Evolutionary conservation across 2,113 vertebrate genomes (phyloP).

Genomic region (Falcunculus frontatus): DNA sequence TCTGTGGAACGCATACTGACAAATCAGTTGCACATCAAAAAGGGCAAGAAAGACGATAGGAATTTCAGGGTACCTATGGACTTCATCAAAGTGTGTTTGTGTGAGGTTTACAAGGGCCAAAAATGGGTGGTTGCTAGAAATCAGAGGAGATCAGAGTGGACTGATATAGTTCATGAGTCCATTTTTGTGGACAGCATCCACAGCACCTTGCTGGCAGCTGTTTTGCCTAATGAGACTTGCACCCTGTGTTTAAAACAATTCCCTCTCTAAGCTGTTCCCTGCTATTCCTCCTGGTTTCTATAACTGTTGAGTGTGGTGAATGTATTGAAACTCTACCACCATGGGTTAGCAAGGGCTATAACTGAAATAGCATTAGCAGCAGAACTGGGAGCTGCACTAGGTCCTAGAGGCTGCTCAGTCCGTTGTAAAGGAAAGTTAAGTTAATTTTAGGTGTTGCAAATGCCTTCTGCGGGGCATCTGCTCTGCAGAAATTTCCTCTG

Average conservation of each 20-base stretch:
- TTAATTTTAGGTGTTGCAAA: constrained; percentile 19
- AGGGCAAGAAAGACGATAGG: neutral
- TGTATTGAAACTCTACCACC: neutral
- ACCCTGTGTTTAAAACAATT: neutral
- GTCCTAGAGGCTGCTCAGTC: neutral
- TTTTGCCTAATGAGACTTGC: neutral
- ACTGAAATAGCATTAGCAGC: neutral
- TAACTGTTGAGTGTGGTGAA: neutral
- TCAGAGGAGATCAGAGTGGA: neutral
- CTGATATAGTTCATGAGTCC: neutral
- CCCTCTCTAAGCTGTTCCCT: neutral
- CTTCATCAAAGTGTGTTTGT: neutral
- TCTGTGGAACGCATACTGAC: neutral
- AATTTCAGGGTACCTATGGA: neutral
- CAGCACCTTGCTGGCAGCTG: rapidly evolving
- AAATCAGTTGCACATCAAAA: neutral
- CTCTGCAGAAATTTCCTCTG: constrained; percentile 29
- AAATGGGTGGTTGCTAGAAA: neutral
- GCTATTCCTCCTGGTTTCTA: neutral
- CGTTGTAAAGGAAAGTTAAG: neutral
- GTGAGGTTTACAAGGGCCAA: neutral
- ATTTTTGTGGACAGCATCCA: neutral
- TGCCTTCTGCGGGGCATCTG: neutral
- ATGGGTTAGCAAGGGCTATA: neutral
- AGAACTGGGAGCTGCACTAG: neutral